Percentiles rank a stretch among this genome's conserved stretches.
Conservation (phyloP, 2,113 vertebrate genomes). For the Oxygymnocypris stewartii region DNA sequence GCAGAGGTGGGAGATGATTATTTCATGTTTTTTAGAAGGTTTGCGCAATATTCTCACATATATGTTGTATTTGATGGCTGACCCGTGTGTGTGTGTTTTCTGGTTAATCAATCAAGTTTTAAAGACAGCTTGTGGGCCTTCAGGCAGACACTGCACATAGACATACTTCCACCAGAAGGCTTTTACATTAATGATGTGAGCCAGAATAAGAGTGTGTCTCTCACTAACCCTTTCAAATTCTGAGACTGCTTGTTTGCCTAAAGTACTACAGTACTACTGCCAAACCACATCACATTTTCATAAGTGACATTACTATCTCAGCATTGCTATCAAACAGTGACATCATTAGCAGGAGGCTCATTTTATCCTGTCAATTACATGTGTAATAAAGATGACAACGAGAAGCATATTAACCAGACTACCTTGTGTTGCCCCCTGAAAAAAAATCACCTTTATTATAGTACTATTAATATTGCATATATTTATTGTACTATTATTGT, state of each 20-base stretch:
- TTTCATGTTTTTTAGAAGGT: neutral
- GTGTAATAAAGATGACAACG: neutral
- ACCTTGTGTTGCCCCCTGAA: neutral
- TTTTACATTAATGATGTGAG: constrained; percentile 31
- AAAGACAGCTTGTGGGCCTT: neutral
- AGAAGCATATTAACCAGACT: neutral
- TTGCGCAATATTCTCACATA: neutral
- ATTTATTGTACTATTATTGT: too few species aligned
- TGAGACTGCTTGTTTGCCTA: neutral
- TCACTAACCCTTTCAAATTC: neutral
- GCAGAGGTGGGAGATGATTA: neutral
- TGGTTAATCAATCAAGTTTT: constrained; percentile 1
- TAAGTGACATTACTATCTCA: neutral
- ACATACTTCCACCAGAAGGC: constrained; percentile 19
- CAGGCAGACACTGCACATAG: neutral
- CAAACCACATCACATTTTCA: neutral
- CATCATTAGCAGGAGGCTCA: neutral
- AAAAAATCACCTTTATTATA: neutral
- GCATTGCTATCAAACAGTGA: neutral
- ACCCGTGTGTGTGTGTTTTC: neutral
- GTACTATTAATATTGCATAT: neutral
- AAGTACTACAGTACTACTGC: constrained; percentile 8
- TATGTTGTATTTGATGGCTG: neutral
- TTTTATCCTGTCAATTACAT: neutral
- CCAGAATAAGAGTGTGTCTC: constrained; percentile 7